Base-by-base conservation (phyloP, 2,797 vertebrate genomes). In the Bovichtus variegatus region DNA sequence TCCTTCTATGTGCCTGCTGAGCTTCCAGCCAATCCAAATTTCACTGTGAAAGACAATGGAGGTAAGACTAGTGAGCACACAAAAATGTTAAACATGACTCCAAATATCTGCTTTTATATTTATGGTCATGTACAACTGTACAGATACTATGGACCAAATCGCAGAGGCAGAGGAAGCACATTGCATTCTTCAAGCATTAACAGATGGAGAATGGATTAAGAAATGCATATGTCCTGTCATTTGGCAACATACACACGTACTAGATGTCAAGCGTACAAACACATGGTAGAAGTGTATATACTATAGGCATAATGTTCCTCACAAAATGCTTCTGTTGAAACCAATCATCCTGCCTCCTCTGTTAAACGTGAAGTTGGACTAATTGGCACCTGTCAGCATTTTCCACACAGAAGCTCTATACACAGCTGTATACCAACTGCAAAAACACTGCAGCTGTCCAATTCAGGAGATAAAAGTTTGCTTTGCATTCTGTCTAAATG, bases 21-120 rank as follows among this genome's bases (percentile, higher is more conserved):
- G 21, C 88, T 95, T 69, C 85, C 94, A 40, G 44, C 88, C 53
- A 97, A 97, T 81, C 96, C 96, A 27, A 97, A 97, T 89, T 98
- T 98, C 90, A 97, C 97, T 9, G 71, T 98, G 68, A 97, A 95
- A 91, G 97, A 98, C 86, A 98, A 98, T 71, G 96, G 97, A 97
- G 97, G 97, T 98, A 96, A 74, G 62, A 57, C 13, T 9, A 31
- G 2, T 11, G 9, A 40, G 4, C 15, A 38, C 29, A 57, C 5
- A 13, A 15, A n/a, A 12, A 23, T 31, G 21, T 62, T 34, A 16
- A 18, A 63, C 8, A 29, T 59, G 29, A 57, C 3, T 18, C 23
- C 15, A 44, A 19, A 61, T 19, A 44, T 61, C 43, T 6, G 13
- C 4, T 3, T 16, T 60, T 16, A 16, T n/a, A 13, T 13, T 18